phyloP scores from a whole-genome alignment of 2,113 vertebrate species.

The Oxyruncus cristatus region DNA sequence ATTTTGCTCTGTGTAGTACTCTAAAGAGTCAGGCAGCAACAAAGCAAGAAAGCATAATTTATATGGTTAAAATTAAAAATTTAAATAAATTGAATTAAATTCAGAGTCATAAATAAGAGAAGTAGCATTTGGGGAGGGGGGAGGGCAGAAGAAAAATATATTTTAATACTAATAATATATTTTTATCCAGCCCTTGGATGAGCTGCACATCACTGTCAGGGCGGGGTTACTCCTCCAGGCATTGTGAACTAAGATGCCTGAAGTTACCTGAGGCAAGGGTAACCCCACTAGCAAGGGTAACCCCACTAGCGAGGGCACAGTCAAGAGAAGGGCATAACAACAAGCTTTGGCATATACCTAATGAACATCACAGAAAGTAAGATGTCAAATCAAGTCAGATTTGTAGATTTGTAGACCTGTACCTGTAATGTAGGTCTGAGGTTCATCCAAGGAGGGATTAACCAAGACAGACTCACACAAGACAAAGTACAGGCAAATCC shows the following conservation, averaged over 20 bases:
- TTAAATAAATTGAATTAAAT: background rate
- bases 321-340: background rate
- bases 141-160: background rate
- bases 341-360: background rate
- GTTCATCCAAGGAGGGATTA: background rate
- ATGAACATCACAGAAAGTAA: background rate
- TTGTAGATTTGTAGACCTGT: background rate
- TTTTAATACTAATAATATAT: background rate
- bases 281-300: background rate
- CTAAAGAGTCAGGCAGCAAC: background rate
- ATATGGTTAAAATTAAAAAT: background rate
- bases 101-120: background rate
- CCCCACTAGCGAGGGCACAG: background rate
- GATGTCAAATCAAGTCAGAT: background rate
- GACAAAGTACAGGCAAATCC: background rate
- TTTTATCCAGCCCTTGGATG: background rate
- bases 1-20: background rate
- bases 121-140: rapidly evolving
- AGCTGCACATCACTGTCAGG: background rate
- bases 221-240: background rate
- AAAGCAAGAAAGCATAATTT: background rate
- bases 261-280: background rate
- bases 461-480: background rate
- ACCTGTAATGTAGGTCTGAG: background rate
- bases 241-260: background rate